These are phyloP conservation scores for Ceratina japonica DNA, from an alignment of 1,140 invertebrate species.

Conservation along the genomic window DNA sequence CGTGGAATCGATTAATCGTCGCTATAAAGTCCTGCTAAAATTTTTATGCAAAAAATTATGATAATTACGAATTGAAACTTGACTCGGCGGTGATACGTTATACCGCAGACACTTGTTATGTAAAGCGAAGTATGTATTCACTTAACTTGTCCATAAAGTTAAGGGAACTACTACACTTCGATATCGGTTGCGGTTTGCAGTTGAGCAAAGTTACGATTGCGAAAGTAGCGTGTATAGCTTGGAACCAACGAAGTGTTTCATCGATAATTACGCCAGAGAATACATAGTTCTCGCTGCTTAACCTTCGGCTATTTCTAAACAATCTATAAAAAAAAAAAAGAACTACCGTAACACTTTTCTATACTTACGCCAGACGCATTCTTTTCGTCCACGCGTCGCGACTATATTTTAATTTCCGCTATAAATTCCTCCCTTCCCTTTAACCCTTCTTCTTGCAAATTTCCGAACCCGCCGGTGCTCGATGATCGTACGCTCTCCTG, in stretches of 20 bases:
- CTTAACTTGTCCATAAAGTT: not conserved
- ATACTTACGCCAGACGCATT: not conserved
- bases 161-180: not conserved
- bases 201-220: conserved; percentile 16
- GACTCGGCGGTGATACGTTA: not conserved
- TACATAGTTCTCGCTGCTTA: too few species aligned
- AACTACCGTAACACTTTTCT: not conserved
- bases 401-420: conserved; percentile 44
- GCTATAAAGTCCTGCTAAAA: not conserved
- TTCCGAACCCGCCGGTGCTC: conserved; percentile 29
- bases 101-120: not conserved
- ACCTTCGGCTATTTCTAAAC: not conserved
- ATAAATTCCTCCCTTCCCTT: conserved; percentile 54
- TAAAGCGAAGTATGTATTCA: not conserved
- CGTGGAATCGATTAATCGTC: not conserved
- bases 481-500: conserved; percentile 61
- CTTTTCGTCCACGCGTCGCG: not conserved
- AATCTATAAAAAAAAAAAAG: not conserved
- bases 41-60: not conserved
- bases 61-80: not conserved
- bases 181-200: not conserved
- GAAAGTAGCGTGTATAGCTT: not conserved
- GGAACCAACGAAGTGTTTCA: not conserved
- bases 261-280: not conserved
- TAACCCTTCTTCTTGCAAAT: conserved; percentile 58